These are phyloP conservation scores for Catalaphyllia jardinei DNA, from an alignment of 64 coral and sea anemone species.

Conservation along the genomic window DNA sequence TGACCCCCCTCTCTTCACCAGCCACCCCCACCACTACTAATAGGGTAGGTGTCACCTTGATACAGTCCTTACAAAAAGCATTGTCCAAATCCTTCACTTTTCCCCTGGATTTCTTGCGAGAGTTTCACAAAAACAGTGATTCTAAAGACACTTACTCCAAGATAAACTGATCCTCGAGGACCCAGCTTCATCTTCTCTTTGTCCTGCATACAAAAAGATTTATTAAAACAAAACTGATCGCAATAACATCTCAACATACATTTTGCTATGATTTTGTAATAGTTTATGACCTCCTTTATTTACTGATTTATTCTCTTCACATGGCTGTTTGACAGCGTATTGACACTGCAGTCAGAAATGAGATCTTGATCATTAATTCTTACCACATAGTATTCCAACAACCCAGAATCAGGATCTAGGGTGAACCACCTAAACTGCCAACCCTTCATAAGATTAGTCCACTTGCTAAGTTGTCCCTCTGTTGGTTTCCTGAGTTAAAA, in stretches of 20 bases:
- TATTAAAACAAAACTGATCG: background rate
- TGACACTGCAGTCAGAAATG: background rate
- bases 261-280: background rate
- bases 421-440: constrained; percentile 99
- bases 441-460: constrained; percentile 97
- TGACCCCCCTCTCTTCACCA: too few relatives aligned
- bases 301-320: too few relatives aligned
- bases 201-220: constrained; percentile 54
- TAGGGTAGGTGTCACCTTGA: too few relatives aligned
- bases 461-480: constrained; percentile 95
- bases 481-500: constrained; percentile 68
- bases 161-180: constrained; percentile 90
- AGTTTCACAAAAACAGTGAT: too few relatives aligned
- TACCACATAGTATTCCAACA: constrained; percentile 99
- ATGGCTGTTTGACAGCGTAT: too few relatives aligned
- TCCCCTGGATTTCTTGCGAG: too few relatives aligned
- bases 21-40: too few relatives aligned
- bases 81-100: too few relatives aligned
- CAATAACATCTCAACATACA: background rate
- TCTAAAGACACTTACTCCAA: constrained; percentile 70
- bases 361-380: background rate
- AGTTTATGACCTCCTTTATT: too few relatives aligned
- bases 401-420: constrained; percentile 85
- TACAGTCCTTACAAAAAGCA: too few relatives aligned
- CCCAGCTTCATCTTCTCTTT: constrained; percentile 91